Evolutionary conservation across 2,797 vertebrate species (phyloP), one percentile per base, ranked within the genome.

Genomic region (Sorex maritimensis): DNA sequence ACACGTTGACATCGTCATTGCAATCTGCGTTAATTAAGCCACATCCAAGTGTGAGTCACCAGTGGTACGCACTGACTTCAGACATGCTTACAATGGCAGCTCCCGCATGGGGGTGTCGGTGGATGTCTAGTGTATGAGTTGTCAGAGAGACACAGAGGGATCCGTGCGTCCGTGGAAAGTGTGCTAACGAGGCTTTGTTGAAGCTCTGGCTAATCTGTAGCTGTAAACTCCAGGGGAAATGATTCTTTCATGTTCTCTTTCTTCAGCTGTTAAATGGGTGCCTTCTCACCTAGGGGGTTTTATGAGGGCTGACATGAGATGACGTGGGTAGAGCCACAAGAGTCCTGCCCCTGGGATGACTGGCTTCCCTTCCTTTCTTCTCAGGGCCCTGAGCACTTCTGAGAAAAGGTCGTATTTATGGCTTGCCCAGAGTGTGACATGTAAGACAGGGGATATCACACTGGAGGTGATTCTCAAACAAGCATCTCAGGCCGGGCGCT

Each of bases 291-390:
- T 81, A 74, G 87, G n/a, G 67, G 28, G 34, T 89, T 91, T 73
- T 13, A 26, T 41, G 30, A 83, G 17, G 15, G 15, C 65, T 84
- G 52, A 61, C 46, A 19, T 69, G 38, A 46, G 61, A 52, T 55
- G 58, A 38, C 38, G 34, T 61, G n/a, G 24, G 3, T 65, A 55
- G 73, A 92, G 30, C 61, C 28, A 52, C 19, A 67, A 6, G 28
- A 24, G 63, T 28, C 28, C 28, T 67, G 24, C 26, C 65, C 21
- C 65, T 12, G 9, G 65, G 65, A 28, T 23, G 21, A 21, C 4
- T 83, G 63, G 28, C 26, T 65, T 6, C 38, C 34, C 21, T 91
- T 83, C 13, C 80, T 75, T 90, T 65, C 44, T 88, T 93, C 52
- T 71, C 38, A 38, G 58, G 17, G 28, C 75, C 49, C n/a, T 83